These are phyloP conservation scores for Bombus soroeensis DNA, from an alignment of 1,140 invertebrate genomes.

Conservation along the genomic window DNA sequence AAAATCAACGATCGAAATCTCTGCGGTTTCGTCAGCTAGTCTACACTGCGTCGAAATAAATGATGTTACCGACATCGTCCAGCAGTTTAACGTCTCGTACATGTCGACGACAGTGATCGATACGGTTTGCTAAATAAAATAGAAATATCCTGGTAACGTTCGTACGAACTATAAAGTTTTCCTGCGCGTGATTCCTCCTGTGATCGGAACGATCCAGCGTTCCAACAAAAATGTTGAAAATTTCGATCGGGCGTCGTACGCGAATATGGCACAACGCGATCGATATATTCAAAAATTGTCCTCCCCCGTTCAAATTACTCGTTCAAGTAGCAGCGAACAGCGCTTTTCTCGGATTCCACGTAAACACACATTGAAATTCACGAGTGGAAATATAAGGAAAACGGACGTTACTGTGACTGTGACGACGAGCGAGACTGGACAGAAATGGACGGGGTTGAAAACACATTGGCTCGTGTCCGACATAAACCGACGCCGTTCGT, in stretches of 20 bases:
- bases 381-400: slow-evolving; percentile 39
- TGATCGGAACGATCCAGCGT: slow-evolving; percentile 1
- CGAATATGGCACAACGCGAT: not conserved
- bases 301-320: not conserved
- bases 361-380: slow-evolving; percentile 3
- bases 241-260: not conserved
- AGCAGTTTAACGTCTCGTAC: slow-evolving; percentile 4
- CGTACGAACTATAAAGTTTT: too few relatives aligned
- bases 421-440: slow-evolving; percentile 20
- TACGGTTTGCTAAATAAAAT: not conserved
- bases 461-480: slow-evolving; percentile 32
- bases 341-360: slow-evolving; percentile 1
- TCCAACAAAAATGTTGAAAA: not conserved
- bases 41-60: not conserved
- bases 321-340: not conserved
- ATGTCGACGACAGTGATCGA: not conserved
- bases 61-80: not conserved
- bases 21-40: not conserved
- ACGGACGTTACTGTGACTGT: slow-evolving; percentile 47
- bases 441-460: slow-evolving; percentile 64
- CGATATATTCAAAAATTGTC: not conserved
- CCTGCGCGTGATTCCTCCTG: too few relatives aligned
- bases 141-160: not conserved
- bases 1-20: slow-evolving; percentile 15
- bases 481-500: slow-evolving; percentile 12